Percentiles rank a stretch among this genome's conserved stretches.
Evolutionary conservation across 2,113 vertebrate species (phyloP).

Genomic region (Xiphophorus couchianus): DNA sequence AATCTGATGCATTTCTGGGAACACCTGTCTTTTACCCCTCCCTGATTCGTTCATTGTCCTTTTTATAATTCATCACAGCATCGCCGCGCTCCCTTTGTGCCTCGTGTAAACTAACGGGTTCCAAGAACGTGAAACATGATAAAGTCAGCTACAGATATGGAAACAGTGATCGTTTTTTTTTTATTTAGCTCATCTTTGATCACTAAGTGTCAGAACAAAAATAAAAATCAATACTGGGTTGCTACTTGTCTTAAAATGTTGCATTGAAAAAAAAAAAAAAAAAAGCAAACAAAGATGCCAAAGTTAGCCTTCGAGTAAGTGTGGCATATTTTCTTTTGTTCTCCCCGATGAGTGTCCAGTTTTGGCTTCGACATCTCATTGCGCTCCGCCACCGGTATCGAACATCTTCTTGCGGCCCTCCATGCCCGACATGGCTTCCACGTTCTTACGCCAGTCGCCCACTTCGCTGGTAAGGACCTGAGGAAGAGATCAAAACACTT

Average conservation of each 20-base stretch:
- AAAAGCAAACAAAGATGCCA: background rate
- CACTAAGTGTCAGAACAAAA: constrained; percentile 48
- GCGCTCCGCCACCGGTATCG: constrained; percentile 84
- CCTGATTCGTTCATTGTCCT: constrained; percentile 6
- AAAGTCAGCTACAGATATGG: constrained; percentile 42
- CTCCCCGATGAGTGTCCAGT: background rate
- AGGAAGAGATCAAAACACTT: background rate
- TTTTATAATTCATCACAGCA: constrained; percentile 40
- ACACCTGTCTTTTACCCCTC: constrained; percentile 32
- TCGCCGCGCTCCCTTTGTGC: constrained; percentile 21
- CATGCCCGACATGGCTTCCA: constrained; percentile 99
- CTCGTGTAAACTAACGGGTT: constrained; percentile 25
- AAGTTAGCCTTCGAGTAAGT: background rate
- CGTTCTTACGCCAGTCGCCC: constrained; percentile 97
- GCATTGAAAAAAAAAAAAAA: constrained; percentile 18
- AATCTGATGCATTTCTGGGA: constrained; percentile 14
- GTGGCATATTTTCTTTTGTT: constrained; percentile 21
- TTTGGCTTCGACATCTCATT: constrained; percentile 51
- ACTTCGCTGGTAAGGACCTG: constrained; percentile 92
- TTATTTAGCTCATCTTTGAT: constrained; percentile 39
- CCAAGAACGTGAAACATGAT: constrained; percentile 44
- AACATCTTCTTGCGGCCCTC: constrained; percentile 99
- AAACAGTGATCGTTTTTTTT: constrained; percentile 20
- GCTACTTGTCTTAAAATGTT: constrained; percentile 21
- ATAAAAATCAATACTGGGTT: constrained; percentile 17